Conservation (phyloP, 2,113 vertebrate species). For the Chaetops frenatus region DNA sequence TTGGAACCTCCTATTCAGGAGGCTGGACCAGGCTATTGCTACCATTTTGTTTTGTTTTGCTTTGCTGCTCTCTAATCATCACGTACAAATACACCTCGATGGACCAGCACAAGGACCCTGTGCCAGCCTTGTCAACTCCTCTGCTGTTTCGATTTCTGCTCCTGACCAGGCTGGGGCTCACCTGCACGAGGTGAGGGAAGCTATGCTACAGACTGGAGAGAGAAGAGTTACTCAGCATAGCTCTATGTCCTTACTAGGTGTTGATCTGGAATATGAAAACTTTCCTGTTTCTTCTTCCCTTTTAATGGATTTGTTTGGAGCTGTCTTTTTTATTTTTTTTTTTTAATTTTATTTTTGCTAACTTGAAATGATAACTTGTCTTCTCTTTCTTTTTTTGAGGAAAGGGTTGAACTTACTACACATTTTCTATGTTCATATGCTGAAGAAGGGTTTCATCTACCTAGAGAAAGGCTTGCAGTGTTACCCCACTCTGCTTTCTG, state of each 20-base stretch:
- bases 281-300: background rate
- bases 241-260: background rate
- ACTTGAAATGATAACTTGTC: background rate
- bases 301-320: background rate
- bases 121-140: background rate
- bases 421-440: background rate
- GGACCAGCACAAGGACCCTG: background rate
- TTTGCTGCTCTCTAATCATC: background rate
- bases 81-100: background rate
- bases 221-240: background rate
- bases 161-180: background rate
- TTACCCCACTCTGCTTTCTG: background rate
- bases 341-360: background rate
- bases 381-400: background rate
- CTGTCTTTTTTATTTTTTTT: background rate
- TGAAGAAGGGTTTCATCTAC: background rate
- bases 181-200: background rate
- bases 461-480: background rate
- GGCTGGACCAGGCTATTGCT: background rate
- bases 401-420: background rate
- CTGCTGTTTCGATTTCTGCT: background rate
- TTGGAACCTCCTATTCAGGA: background rate
- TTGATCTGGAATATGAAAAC: background rate
- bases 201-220: background rate
- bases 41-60: background rate